Percentiles rank a stretch among this genome's conserved stretches.
Evolutionary conservation across 2,888 invertebrate genomes (phyloP).

Genomic region (Sinopyrophorus schimmeli): DNA sequence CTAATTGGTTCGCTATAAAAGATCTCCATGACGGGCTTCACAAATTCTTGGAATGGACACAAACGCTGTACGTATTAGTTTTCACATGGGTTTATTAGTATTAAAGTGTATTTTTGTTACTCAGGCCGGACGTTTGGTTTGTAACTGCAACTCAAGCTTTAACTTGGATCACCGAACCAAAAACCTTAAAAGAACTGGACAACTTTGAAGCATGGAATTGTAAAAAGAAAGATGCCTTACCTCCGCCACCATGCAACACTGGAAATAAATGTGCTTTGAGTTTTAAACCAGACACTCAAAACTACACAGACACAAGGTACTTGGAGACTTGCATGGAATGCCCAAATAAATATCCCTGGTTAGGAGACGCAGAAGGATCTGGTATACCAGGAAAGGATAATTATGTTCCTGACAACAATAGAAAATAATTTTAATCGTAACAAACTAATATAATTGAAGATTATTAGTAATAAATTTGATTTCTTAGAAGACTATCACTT

Average conservation of each 20-base stretch:
- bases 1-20: conserved; percentile 94
- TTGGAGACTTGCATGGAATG: conserved; percentile 87
- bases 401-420: conserved; percentile 74
- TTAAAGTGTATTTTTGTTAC: neutral
- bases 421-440: conserved; percentile 39
- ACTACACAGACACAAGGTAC: conserved; percentile 81
- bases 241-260: conserved; percentile 76
- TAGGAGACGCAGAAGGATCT: conserved; percentile 83
- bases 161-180: conserved; percentile 89
- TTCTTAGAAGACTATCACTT: no score
- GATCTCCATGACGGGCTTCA: conserved; percentile 79
- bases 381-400: conserved; percentile 79
- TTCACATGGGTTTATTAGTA: neutral
- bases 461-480: no score
- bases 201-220: conserved; percentile 85
- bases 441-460: no score
- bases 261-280: conserved; percentile 82
- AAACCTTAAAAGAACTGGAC: conserved; percentile 66
- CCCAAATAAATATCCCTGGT: conserved; percentile 85
- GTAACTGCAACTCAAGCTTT: conserved; percentile 87
- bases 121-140: conserved; percentile 83
- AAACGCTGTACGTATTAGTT: conserved; percentile 65
- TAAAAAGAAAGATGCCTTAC: conserved; percentile 69
- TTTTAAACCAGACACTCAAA: conserved; percentile 75
- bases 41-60: conserved; percentile 83